Evolutionary conservation across 2,797 vertebrate genomes (phyloP).

Genomic region (Spheniscus humboldti): DNA sequence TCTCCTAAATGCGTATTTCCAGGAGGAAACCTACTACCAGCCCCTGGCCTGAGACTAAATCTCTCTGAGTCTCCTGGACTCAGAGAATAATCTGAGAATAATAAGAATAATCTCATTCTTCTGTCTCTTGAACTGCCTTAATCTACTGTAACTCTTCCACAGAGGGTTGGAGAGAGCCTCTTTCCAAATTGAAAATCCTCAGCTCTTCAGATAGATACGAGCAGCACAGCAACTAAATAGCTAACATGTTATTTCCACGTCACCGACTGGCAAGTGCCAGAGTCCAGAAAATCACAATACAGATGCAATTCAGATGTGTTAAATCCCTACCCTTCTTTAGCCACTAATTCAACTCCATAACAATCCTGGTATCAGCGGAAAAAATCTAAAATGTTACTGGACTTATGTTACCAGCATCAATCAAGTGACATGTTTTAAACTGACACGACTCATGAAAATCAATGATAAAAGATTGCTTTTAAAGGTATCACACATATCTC

Average conservation of each 20-base stretch:
- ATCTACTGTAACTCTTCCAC: not conserved
- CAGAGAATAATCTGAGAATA: not conserved
- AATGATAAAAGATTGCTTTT: not conserved
- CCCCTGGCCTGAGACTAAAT: not conserved
- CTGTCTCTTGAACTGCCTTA: not conserved
- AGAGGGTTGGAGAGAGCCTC: not conserved
- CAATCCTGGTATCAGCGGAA: not conserved
- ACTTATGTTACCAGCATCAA: not conserved
- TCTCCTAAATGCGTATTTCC: not conserved
- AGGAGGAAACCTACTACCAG: not conserved
- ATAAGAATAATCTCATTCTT: not conserved
- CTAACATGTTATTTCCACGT: not conserved
- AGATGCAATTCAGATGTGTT: not conserved
- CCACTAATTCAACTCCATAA: not conserved
- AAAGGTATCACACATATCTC: not conserved
- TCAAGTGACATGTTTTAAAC: not conserved
- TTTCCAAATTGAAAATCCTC: not conserved
- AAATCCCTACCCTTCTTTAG: not conserved
- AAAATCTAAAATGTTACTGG: not conserved
- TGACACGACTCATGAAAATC: not conserved
- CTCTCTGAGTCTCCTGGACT: not conserved
- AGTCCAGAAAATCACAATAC: not conserved
- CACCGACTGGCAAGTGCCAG: not conserved
- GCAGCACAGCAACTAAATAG: not conserved
- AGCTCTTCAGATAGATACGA: not conserved